Base-by-base conservation (phyloP, 2,888 invertebrate species). In the Eurois occulta region DNA sequence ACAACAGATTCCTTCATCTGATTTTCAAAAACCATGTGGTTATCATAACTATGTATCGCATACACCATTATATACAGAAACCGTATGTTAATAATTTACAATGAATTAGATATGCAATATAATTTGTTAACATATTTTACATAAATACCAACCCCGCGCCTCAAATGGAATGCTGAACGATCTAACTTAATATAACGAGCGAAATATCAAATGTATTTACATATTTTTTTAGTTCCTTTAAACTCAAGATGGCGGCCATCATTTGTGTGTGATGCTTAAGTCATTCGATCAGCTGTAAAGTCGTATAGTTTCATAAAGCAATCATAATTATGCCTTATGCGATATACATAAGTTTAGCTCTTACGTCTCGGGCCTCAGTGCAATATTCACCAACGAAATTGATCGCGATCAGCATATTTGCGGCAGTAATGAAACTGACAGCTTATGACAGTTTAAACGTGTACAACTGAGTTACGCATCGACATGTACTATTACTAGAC, bases 101-200 rank as follows among this genome's bases (percentile, higher is more conserved):
- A 82, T 58, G 69, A 76, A 64, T 75, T 60, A 82, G 76, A 83
- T 85, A 85, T 75, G 83, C 79, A 78, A 67, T 81, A 67, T 65
- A n/a, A 32, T 75, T 62, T 62, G 65, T 66, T 69, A 58, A 75
- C 55, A 70, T 72, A 55, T 58, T 72, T 38, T 65, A 80, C 55
- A 75, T 62, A 67, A 65, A 21, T 55, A 75, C 35, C 64, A 58
- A 58, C 65, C 38, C 72, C 76, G 66, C 77, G 80, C 76, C 78
- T 85, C 72, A 43, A 76, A 43, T 88, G 88, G 88, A 88, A 88
- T 88, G 88, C 86, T 86, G 77, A 78, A 87, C 77, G 70, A 84
- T 84, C 41, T 79, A 87, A 81, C 78, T 87, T 80, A 80, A 80
- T 72, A 85, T 60, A 78, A 83, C 85, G 71, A 84, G 70, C 64